Evolutionary conservation across 2,113 vertebrate species (phyloP), one percentile per base, ranked within the genome.

Genomic region (Saiga tatarica): DNA sequence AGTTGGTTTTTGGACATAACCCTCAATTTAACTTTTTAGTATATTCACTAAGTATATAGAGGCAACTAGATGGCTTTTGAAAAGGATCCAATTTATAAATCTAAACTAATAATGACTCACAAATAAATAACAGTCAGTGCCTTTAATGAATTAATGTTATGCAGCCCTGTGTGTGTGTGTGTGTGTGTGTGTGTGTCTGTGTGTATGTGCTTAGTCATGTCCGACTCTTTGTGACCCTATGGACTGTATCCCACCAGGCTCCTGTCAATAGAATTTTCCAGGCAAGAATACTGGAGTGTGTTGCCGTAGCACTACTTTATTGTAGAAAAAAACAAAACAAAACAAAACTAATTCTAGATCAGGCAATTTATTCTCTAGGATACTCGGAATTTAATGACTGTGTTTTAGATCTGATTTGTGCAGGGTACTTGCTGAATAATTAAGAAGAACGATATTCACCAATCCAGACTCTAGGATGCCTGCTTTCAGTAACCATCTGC

Each of bases 351-450:
- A 95, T 50, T 94, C 84, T 95, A 97, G 67, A 55, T 83, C 76
- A 96, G 87, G 33, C 17, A 96, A 64, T 91, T 59, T 96, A 26
- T 81, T 98, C 33, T 97, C 39, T n/a, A 78, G 53, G 42, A 15
- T 96, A 47, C 36, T 98, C 53, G 95, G 97, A 97, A 36, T 97
- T 93, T 87, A 55, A 71, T 97, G 42, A 45, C 33, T 97, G 82
- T 47, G 25, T 62, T 90, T 97, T 67, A 91, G 87, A 89, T 89
- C 57, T 96, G 95, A 94, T 59, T 52, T 98, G 91, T 97, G 28
- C 78, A 95, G 87, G 9, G 89, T 98, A 94, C 93, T 97, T 98
- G 92, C 33, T 92, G 87, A 98, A 98, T 98, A 98, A 98, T 98
- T 98, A 98, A 94, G 86, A 98, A 97, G 95, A 97, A 97, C 87